Evolutionary conservation across 2,888 invertebrate species (phyloP), one percentile per base, ranked within the genome.

Genomic region (Tanytarsus gracilentus): DNA sequence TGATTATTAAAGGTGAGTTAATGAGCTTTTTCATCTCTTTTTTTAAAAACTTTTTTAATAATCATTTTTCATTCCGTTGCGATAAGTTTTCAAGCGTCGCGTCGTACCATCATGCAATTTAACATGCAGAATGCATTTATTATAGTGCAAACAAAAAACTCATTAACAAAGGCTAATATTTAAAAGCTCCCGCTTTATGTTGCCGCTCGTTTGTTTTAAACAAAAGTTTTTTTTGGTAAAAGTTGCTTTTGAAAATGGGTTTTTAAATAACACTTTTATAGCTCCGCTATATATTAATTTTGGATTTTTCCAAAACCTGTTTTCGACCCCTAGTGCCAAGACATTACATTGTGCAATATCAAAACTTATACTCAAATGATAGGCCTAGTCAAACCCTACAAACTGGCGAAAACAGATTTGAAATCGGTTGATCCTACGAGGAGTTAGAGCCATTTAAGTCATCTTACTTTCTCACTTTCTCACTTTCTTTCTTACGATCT

Each of bases 1-100:
- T 62, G 62, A 61, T 58, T 59, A 62, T 64, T 62, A 64, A 64
- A 63, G 64, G 64, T 64, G 61, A 61, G 63, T 61, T 18, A 29
- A 33, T 21, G 16, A 14, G 11, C 49, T 49, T 25, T 26, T 21
- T 25, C 3, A 14, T 33, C n/a, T 40, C 21, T 40, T 40, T 16
- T 18, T 40, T 21, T 40, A 33, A 33, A 33, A n/a, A 11, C 33
- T 11, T 33, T 33, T n/a, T 33, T 5, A 33, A 11, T 33, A 33
- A 11, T 18, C 16, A 44, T 18, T 21, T 40, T 40, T 8, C 44
- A 9, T 23, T 1, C 5, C 6, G 11, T 16, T 44, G 18, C 44
- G 18, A 44, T 18, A 18, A 18, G 1, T 18, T 44, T 16, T 44
- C 18, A 21, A 44, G 6, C n/a, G n/a, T 33, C n/a, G 33, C 33